These are phyloP conservation scores for Pterocles burchelli DNA, from an alignment of 2,113 vertebrate species.

Conservation along the genomic window DNA sequence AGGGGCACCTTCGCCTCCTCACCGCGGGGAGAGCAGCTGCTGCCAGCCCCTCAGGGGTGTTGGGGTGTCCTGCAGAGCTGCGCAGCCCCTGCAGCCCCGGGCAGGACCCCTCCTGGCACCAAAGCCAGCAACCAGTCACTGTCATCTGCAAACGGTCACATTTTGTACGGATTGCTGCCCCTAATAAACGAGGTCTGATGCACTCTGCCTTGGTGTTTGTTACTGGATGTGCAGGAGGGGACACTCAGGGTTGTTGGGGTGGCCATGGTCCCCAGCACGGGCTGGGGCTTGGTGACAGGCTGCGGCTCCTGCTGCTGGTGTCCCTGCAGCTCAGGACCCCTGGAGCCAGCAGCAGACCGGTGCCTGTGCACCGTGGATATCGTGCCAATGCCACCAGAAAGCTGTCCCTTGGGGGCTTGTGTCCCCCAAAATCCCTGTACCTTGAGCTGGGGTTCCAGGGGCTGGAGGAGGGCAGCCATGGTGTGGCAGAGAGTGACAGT, in stretches of 20 bases:
- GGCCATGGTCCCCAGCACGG: accelerated
- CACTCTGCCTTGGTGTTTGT: not conserved
- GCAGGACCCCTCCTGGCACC: not conserved
- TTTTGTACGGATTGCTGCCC: not conserved
- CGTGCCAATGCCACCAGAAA: not conserved
- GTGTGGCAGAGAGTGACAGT: accelerated
- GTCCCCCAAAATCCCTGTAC: not conserved
- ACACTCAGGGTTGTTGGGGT: not conserved
- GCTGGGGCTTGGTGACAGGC: not conserved
- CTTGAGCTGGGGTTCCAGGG: not conserved
- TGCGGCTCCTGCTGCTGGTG: not conserved
- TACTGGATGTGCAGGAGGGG: not conserved
- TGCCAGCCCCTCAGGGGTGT: not conserved
- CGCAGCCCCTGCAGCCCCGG: accelerated
- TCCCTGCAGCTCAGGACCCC: not conserved
- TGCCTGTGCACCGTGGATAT: not conserved
- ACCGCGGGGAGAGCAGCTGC: accelerated
- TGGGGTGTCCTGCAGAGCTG: not conserved
- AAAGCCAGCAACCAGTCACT: not conserved
- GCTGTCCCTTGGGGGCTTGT: not conserved
- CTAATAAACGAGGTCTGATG: slow-evolving; percentile 39
- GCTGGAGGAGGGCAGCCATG: not conserved
- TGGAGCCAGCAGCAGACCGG: not conserved
- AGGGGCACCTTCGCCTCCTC: not conserved
- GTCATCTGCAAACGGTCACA: not conserved